Conservation (phyloP, 2,113 vertebrate species). For the Eurystomus gularis region DNA sequence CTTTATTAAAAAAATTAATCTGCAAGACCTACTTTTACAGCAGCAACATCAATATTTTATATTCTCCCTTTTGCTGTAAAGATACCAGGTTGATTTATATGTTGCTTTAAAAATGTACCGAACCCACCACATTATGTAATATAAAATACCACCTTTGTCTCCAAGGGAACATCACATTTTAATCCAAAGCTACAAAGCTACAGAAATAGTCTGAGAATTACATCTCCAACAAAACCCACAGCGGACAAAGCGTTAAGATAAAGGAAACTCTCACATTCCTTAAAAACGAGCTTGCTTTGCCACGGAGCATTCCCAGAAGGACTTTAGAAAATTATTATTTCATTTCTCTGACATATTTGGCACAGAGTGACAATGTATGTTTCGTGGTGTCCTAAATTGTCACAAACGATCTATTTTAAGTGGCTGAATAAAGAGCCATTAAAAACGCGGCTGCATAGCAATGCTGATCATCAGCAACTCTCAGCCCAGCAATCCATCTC, state of each 20-base stretch:
- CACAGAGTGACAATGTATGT: background rate
- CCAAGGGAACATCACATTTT: slow-evolving; percentile 32
- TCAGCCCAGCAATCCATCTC: background rate
- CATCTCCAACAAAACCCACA: background rate
- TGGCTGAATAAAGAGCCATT: background rate
- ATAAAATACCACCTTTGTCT: slow-evolving; percentile 13
- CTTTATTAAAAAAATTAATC: slow-evolving; percentile 31
- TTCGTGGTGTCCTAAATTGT: background rate
- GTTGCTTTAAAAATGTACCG: background rate
- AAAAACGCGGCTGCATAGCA: background rate
- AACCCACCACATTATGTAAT: background rate
- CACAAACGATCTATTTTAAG: background rate
- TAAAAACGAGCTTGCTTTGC: background rate
- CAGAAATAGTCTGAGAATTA: background rate
- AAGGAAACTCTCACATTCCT: background rate
- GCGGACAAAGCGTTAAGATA: background rate
- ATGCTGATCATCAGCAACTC: background rate
- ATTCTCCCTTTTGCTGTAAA: background rate
- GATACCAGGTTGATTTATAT: background rate
- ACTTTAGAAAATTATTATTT: background rate
- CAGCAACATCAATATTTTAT: slow-evolving; percentile 26
- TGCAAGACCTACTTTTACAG: slow-evolving; percentile 24
- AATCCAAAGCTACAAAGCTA: background rate
- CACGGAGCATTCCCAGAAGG: background rate
- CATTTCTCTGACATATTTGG: background rate